Evolutionary conservation across 2,113 vertebrate species (phyloP).

Genomic region (Myrmecophaga tridactyla): DNA sequence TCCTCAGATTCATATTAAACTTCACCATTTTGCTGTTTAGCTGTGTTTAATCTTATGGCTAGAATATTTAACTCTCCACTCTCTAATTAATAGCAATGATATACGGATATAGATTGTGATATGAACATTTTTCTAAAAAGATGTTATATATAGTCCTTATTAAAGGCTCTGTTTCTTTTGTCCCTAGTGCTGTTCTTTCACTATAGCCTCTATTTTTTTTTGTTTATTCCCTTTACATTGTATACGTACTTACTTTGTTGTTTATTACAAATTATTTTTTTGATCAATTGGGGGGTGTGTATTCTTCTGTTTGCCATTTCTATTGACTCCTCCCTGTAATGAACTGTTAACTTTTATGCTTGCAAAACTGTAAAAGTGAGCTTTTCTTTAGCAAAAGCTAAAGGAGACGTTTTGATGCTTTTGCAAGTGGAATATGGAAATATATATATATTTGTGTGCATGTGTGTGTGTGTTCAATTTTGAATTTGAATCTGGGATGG

Average conservation of each 20-base stretch:
- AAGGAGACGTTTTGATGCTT: background rate
- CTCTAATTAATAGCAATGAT: background rate
- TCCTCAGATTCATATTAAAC: background rate
- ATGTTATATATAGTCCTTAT: background rate
- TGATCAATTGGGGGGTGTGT: background rate
- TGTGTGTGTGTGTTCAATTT: background rate
- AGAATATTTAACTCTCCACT: background rate
- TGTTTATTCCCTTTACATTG: background rate
- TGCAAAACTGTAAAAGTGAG: background rate
- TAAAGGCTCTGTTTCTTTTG: background rate
- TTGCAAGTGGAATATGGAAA: background rate
- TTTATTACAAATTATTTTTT: background rate
- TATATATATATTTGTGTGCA: too few relatives aligned
- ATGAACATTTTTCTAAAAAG: background rate
- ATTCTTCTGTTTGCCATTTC: background rate
- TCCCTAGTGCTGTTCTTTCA: background rate
- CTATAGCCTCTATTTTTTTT: background rate
- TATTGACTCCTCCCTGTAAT: background rate
- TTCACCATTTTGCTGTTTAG: background rate
- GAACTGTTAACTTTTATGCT: background rate
- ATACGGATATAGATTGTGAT: background rate
- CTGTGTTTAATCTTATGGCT: background rate
- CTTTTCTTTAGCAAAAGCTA: background rate
- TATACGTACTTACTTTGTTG: background rate
- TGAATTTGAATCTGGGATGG: background rate